These are phyloP conservation scores for Diarsia rubi DNA, from an alignment of 2,888 invertebrate species.

Conservation along the genomic window DNA sequence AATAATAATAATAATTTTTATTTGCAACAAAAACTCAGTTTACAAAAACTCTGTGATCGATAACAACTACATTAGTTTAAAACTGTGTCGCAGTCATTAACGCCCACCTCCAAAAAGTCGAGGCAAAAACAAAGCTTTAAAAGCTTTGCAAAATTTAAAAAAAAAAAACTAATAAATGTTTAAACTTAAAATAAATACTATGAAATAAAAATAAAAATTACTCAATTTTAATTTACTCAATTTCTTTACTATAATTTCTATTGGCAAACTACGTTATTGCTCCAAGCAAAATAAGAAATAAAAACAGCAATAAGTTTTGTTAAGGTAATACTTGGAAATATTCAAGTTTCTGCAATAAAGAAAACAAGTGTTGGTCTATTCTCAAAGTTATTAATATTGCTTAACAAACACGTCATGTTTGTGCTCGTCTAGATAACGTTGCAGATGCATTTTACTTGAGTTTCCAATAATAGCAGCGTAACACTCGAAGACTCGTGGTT, in stretches of 20 bases:
- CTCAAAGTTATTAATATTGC: constrained; percentile 23
- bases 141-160: too few relatives aligned
- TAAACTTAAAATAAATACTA: too few relatives aligned
- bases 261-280: neutral
- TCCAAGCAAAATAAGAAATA: neutral
- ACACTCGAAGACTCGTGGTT: neutral
- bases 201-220: too few relatives aligned
- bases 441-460: neutral
- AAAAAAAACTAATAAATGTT: too few relatives aligned
- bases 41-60: too few relatives aligned
- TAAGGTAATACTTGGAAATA: neutral
- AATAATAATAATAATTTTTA: too few relatives aligned
- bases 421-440: constrained; percentile 20
- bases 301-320: neutral
- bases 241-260: neutral
- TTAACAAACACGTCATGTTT: constrained; percentile 2
- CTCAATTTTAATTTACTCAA: too few relatives aligned
- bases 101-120: too few relatives aligned
- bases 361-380: neutral
- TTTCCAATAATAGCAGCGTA: neutral
- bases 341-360: constrained; percentile 1
- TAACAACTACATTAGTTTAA: too few relatives aligned
- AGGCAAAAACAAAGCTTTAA: too few relatives aligned
- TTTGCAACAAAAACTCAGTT: too few relatives aligned
- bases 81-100: too few relatives aligned